phyloP scores from a whole-genome alignment of 1,140 invertebrate genomes.

The Drosophila repleta region DNA sequence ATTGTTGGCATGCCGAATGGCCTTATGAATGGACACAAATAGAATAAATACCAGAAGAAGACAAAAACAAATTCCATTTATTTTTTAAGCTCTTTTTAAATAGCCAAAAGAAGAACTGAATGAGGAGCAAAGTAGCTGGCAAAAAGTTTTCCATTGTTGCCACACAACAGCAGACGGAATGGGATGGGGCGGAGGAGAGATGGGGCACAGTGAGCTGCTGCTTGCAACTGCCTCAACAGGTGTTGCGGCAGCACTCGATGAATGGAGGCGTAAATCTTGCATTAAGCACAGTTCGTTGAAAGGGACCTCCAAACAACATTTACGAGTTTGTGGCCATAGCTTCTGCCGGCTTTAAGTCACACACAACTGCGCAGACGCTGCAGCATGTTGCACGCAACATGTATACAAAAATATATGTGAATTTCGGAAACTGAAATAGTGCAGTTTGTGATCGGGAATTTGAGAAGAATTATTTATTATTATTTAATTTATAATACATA shows the following conservation, averaged over 20 bases:
- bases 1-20: slow-evolving; percentile 38
- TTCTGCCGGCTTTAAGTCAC: neutral
- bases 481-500: too few species aligned
- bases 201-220: neutral
- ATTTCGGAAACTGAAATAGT: neutral
- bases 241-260: slow-evolving; percentile 68
- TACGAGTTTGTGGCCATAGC: slow-evolving; percentile 32
- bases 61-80: slow-evolving; percentile 11
- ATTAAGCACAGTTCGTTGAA: slow-evolving; percentile 51
- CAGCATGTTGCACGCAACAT: slow-evolving; percentile 57
- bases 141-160: slow-evolving; percentile 63
- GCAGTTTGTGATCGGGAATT: too few species aligned
- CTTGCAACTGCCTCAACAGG: slow-evolving; percentile 54
- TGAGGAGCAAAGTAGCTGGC: slow-evolving; percentile 7
- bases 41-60: slow-evolving; percentile 25
- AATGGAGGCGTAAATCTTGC: slow-evolving; percentile 79
- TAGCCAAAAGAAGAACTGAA: slow-evolving; percentile 46
- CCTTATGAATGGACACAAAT: slow-evolving; percentile 27
- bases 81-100: slow-evolving; percentile 52
- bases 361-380: slow-evolving; percentile 54
- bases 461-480: too few species aligned
- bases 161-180: slow-evolving; percentile 8
- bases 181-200: neutral
- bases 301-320: slow-evolving; percentile 44
- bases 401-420: neutral